Base-by-base conservation (phyloP, 2,888 invertebrate species). In the Nemapogon koenigi region DNA sequence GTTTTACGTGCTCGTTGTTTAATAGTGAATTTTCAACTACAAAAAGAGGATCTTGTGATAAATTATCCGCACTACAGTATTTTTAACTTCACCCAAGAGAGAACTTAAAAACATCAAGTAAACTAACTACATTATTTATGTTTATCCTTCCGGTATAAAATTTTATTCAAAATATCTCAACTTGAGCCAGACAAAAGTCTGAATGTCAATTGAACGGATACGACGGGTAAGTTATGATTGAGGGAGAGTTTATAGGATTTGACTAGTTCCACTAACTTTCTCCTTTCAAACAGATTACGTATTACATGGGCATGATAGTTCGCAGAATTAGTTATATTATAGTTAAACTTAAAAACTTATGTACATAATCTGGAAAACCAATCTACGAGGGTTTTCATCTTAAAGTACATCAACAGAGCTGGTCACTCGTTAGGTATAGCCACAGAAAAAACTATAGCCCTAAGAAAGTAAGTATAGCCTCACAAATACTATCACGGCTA, bases 101-200 rank as follows among this genome's bases (percentile, higher is more conserved):
- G 33, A 29, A 35, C n/a, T 26, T 37, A 41, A 42, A 43, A 41
- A 44, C 46, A 56, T 50, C 48, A 55, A 53, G 54, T 55, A 59
- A n/a, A 55, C 59, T 56, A 57, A 13, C 55, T 46, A 46, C 46
- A 48, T 56, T 59, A 68, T 65, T 65, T 65, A 66, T 63, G 50
- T 47, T 55, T 53, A 56, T 57, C 55, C 54, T 55, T 57, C 44
- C 47, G 45, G 39, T 38, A 49, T 51, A 51, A 54, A 54, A 64
- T 59, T 59, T 57, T 61, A 58, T 61, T 56, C 52, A 57, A 56
- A 60, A 50, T 16, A 42, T 50, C 46, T 43, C 43, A 50, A 48
- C 41, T 50, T 45, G 39, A 54, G n/a, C n/a, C n/a, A n/a, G n/a
- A n/a, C n/a, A n/a, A n/a, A n/a, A n/a, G n/a, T n/a, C n/a, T n/a